phyloP scores from a whole-genome alignment of 2,113 vertebrate species.

The Narcine bancroftii region DNA sequence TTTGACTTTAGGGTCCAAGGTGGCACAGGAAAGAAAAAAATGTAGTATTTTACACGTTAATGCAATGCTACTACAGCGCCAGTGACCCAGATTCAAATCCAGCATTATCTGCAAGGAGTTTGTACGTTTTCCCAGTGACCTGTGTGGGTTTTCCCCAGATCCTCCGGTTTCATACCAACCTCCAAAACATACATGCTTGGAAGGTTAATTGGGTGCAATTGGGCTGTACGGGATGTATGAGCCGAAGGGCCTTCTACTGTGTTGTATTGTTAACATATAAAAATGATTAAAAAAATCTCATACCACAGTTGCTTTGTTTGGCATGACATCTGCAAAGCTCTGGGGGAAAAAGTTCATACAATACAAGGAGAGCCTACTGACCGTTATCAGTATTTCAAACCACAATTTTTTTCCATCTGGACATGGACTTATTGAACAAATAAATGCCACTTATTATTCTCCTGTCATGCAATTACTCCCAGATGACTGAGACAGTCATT shows the following conservation, averaged over 20 bases:
- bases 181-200: no score
- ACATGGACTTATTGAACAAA: conserved; percentile 49
- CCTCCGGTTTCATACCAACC: no score
- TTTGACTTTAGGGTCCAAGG: neutral
- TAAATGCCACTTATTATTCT: conserved; percentile 55
- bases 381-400: conserved; percentile 48
- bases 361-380: conserved; percentile 43
- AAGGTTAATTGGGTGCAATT: no score
- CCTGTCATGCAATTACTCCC: conserved; percentile 48
- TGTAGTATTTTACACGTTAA: neutral
- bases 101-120: no score
- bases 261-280: no score
- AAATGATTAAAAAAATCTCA: no score
- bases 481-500: conserved; percentile 55
- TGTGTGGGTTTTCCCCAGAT: no score
- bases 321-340: neutral
- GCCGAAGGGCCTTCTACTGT: no score
- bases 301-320: conserved; percentile 8
- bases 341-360: conserved; percentile 39
- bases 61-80: no score
- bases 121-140: no score
- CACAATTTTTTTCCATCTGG: conserved; percentile 51
- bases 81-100: no score
- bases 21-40: neutral
- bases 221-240: no score